These are phyloP conservation scores for Lycopodina hypogea DNA, from an alignment of 37 sponge, comb jelly and placozoan species.

Conservation along the genomic window DNA sequence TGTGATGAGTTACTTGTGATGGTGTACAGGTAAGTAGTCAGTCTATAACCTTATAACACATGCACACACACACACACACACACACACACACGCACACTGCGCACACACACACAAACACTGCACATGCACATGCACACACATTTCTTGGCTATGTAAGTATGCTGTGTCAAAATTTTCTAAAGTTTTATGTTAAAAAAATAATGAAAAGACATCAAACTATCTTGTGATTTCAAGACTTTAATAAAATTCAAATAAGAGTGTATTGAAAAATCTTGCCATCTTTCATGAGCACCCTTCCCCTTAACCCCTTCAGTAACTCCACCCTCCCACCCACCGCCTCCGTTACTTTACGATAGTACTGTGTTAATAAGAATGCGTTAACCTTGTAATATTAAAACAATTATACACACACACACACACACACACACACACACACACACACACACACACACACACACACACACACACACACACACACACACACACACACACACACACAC, in stretches of 20 bases:
- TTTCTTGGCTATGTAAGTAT: too few relatives aligned
- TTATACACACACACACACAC: too few relatives aligned
- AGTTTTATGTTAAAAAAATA: too few relatives aligned
- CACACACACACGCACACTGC: neutral
- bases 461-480: neutral
- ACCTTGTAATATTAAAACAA: too few relatives aligned
- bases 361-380: too few relatives aligned
- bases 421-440: slow-evolving; percentile 6
- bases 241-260: too few relatives aligned
- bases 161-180: too few relatives aligned
- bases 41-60: neutral
- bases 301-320: neutral
- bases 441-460: slow-evolving; percentile 9
- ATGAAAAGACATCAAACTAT: too few relatives aligned
- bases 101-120: neutral
- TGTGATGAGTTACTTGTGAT: slow-evolving; percentile 6
- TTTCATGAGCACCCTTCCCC: neutral
- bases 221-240: too few relatives aligned
- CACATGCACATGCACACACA: too few relatives aligned
- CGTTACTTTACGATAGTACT: neutral
- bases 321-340: neutral
- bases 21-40: neutral
- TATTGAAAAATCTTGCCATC: neutral
- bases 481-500: slow-evolving; percentile 4
- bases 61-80: slow-evolving; percentile 3